Base-by-base conservation (phyloP, 2,888 invertebrate species). In the Phalera bucephala region DNA sequence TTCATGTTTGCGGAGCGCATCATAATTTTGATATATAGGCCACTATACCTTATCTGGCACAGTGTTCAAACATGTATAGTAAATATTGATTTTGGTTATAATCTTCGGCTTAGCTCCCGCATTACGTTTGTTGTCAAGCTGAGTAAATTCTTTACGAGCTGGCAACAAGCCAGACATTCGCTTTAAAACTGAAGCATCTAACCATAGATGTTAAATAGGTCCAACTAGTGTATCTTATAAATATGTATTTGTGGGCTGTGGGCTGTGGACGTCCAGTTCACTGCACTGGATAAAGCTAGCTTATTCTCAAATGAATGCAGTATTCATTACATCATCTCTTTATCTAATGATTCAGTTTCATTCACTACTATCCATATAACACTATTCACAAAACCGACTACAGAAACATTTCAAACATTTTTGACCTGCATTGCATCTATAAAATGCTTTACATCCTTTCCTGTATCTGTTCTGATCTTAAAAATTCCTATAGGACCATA, bases 11-110 rank as follows among this genome's bases (percentile, higher is more conserved):
- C 33, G 22, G 9, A 19, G 35, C 12, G 41, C 39, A 46, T 43
- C 47, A 51, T 54, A 48, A 50, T 55, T 52, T 35, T 55, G 43
- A 52, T 45, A 56, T 52, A 52, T 56, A 41, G 43, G 49, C 40
- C 57, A 56, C 45, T 9, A 10, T 21, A 17, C 27, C 31, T 45
- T 48, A 55, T 52, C 38, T 28, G 33, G 10, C 31, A 31, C 3
- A 7, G 28, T 33, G 40, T 40, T 34, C 20, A 48, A 58, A 53
- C 34, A 49, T 38, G 25, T 22, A 32, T 8, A 28, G 30, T 37
- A 34, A 55, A 55, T 48, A 49, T 44, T 46, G 50, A 37, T n/a
- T n/a, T 36, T 37, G 35, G 43, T 41, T 39, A 51, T 36, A 26
- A 40, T 35, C 40, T 30, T 41, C 31, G 25, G 23, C 30, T 23